phyloP scores from a whole-genome alignment of 2,797 vertebrate genomes.

The Saxicola maurus region DNA sequence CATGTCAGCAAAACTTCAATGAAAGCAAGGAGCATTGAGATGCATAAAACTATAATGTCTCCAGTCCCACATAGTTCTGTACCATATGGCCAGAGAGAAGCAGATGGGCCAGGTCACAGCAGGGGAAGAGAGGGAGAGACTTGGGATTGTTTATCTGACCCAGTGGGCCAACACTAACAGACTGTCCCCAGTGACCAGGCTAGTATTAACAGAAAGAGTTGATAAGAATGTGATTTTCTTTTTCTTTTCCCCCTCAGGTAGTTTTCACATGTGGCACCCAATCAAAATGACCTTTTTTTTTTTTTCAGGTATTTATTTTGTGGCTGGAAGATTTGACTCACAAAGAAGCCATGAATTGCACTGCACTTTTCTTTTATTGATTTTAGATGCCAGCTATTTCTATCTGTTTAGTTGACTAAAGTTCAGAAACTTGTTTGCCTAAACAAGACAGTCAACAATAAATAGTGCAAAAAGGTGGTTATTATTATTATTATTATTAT shows the following conservation, averaged over 20 bases:
- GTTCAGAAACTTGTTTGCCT: not conserved
- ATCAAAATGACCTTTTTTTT: conserved; percentile 12
- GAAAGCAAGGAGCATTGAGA: conserved; percentile 48
- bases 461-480: not conserved
- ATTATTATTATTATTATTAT: not conserved
- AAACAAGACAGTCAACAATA: not conserved
- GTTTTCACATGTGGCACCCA: not conserved
- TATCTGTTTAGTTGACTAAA: not conserved
- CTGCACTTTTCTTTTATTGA: not conserved
- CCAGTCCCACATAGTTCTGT: conserved; percentile 30
- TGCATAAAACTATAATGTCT: conserved; percentile 54
- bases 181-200: conserved; percentile 29
- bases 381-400: not conserved
- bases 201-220: conserved; percentile 21
- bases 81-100: conserved; percentile 65
- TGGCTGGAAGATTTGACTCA: not conserved
- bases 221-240: conserved; percentile 22
- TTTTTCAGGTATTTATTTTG: not conserved
- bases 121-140: conserved; percentile 24
- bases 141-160: conserved; percentile 52
- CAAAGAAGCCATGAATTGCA: not conserved
- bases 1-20: conserved; percentile 1
- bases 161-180: conserved; percentile 51
- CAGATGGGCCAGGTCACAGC: conserved; percentile 76
- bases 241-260: conserved; percentile 38